Conservation (phyloP, 2,888 invertebrate genomes). For the Strigamia transsilvanica region DNA sequence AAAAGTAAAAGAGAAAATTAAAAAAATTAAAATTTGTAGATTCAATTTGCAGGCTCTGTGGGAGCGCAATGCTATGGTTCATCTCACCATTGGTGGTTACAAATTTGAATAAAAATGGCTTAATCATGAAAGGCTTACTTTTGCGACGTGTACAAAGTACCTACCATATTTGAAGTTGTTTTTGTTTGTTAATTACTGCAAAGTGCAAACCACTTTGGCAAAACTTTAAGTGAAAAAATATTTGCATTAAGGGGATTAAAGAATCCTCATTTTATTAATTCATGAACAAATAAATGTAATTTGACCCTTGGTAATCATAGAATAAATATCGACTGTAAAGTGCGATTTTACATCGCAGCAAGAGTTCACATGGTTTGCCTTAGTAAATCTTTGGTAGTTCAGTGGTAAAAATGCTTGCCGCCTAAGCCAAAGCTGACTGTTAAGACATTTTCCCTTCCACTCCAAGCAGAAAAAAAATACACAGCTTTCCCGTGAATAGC, state of each 20-base stretch:
- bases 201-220: background rate
- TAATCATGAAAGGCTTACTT: background rate
- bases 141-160: background rate
- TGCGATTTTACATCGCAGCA: background rate
- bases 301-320: background rate
- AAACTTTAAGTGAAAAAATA: slow-evolving; percentile 7
- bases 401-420: background rate
- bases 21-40: background rate
- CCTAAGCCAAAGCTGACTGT: background rate
- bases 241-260: background rate
- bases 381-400: slow-evolving; percentile 1
- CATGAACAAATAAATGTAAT: background rate
- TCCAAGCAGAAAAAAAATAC: background rate
- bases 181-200: background rate
- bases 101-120: slow-evolving; percentile 21
- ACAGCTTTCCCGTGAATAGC: background rate
- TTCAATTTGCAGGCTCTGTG: slow-evolving; percentile 21
- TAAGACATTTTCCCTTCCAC: background rate
- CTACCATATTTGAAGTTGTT: background rate
- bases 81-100: slow-evolving; percentile 7
- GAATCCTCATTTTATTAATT: background rate
- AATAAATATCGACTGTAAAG: background rate
- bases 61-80: slow-evolving; percentile 16
- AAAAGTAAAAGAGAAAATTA: background rate
- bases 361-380: background rate